These are phyloP conservation scores for Hetaerina titia DNA, from an alignment of 2,888 invertebrate genomes.

Conservation along the genomic window DNA sequence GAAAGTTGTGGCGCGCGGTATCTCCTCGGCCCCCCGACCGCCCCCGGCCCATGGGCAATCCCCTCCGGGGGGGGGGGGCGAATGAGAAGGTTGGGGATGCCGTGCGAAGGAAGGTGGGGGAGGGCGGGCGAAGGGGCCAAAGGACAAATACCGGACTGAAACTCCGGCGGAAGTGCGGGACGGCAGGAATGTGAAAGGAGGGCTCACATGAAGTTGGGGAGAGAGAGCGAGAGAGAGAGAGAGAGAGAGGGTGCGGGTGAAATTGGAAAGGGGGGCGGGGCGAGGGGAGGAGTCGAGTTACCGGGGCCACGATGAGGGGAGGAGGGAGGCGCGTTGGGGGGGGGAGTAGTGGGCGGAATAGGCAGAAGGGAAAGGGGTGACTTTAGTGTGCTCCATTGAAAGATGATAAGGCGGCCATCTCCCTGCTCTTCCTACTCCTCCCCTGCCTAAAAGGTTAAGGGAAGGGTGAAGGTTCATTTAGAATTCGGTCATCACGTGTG, in stretches of 20 bases:
- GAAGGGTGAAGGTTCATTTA: no score
- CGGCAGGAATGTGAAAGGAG: slow-evolving; percentile 41
- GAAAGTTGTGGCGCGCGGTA: background rate
- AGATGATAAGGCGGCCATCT: no score
- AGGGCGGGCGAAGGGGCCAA: background rate
- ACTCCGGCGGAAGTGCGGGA: slow-evolving; percentile 43
- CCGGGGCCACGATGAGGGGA: background rate
- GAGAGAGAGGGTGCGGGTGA: background rate
- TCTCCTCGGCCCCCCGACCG: background rate
- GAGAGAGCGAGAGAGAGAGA: background rate
- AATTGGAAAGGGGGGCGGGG: background rate
- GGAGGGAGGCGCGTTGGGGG: background rate
- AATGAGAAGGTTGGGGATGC: background rate
- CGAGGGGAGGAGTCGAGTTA: background rate
- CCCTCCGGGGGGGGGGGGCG: background rate
- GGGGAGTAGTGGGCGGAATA: background rate
- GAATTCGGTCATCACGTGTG: background rate
- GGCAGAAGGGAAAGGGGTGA: no score
- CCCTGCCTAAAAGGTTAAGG: no score
- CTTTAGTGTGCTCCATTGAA: no score
- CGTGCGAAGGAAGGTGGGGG: background rate
- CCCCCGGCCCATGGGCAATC: background rate
- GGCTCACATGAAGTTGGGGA: background rate
- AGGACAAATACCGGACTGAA: slow-evolving; percentile 58
- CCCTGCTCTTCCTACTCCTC: no score